These are phyloP conservation scores for Antheraea pernyi DNA, from an alignment of 1,140 invertebrate species.

Conservation along the genomic window DNA sequence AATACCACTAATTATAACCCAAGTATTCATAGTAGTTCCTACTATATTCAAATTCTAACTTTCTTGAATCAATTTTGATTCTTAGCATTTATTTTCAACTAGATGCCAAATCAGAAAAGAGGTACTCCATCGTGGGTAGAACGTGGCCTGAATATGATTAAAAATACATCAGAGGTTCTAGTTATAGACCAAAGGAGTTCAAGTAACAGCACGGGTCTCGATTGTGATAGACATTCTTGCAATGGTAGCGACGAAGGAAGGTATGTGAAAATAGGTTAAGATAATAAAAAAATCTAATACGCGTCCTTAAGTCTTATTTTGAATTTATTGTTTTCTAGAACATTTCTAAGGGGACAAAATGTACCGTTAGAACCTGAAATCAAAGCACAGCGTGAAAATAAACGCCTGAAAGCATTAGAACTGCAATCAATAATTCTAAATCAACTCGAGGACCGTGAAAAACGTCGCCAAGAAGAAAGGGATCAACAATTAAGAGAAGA, in stretches of 20 bases:
- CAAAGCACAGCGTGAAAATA: constrained; percentile 84
- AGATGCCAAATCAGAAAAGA: constrained; percentile 76
- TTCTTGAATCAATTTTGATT: not conserved
- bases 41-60: too few species aligned
- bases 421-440: constrained; percentile 86
- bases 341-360: constrained; percentile 86
- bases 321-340: constrained; percentile 59
- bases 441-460: constrained; percentile 86
- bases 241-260: constrained; percentile 72
- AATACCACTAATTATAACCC: not conserved
- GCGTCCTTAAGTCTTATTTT: constrained; percentile 14
- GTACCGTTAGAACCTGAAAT: constrained; percentile 84
- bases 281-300: not conserved
- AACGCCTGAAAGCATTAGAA: constrained; percentile 84
- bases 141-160: constrained; percentile 80
- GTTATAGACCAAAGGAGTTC: constrained; percentile 73
- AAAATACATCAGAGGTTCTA: constrained; percentile 68
- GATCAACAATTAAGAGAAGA: constrained; percentile 82
- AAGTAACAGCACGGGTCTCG: constrained; percentile 56
- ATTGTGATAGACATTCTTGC: constrained; percentile 65
- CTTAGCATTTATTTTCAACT: not conserved
- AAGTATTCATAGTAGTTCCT: too few species aligned
- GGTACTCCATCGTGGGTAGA: constrained; percentile 82
- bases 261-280: constrained; percentile 29
- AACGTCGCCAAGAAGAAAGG: constrained; percentile 82